Conservation (phyloP, 1,140 invertebrate species). For the Oreohelix idahoensis region DNA sequence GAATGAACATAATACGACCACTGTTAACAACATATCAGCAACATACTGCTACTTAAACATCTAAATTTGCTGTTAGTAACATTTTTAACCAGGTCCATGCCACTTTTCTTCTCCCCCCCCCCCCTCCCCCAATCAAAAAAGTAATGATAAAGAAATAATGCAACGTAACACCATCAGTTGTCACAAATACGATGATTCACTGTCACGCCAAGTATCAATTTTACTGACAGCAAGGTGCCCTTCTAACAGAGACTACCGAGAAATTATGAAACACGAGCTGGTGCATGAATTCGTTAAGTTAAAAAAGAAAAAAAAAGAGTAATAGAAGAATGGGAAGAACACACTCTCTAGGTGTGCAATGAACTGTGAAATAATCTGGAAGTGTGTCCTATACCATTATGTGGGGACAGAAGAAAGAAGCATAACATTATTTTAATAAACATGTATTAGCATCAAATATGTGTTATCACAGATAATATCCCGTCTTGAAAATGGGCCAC, state of each 20-base stretch:
- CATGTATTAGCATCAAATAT: neutral
- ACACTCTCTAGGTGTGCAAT: neutral
- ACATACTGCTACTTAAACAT: too few relatives aligned
- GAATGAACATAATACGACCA: too few relatives aligned
- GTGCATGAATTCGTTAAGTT: neutral
- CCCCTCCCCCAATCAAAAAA: too few relatives aligned
- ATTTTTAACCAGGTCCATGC: too few relatives aligned
- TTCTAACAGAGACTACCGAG: neutral
- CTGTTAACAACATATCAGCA: too few relatives aligned
- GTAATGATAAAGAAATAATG: too few relatives aligned
- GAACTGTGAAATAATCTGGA: neutral
- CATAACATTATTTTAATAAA: neutral
- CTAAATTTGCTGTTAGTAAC: too few relatives aligned
- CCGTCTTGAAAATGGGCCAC: neutral
- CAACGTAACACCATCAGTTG: too few relatives aligned
- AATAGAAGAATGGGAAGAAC: neutral
- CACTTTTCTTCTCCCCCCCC: too few relatives aligned
- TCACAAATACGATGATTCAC: too few relatives aligned
- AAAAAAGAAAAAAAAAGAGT: neutral
- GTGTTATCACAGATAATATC: conserved; percentile 12
- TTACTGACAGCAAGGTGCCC: neutral
- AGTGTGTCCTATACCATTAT: neutral
- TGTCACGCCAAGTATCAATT: too few relatives aligned
- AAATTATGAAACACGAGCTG: neutral
- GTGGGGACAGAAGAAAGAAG: neutral